These are phyloP conservation scores for Catharus ustulatus DNA, from an alignment of 2,797 vertebrate species.

Conservation along the genomic window DNA sequence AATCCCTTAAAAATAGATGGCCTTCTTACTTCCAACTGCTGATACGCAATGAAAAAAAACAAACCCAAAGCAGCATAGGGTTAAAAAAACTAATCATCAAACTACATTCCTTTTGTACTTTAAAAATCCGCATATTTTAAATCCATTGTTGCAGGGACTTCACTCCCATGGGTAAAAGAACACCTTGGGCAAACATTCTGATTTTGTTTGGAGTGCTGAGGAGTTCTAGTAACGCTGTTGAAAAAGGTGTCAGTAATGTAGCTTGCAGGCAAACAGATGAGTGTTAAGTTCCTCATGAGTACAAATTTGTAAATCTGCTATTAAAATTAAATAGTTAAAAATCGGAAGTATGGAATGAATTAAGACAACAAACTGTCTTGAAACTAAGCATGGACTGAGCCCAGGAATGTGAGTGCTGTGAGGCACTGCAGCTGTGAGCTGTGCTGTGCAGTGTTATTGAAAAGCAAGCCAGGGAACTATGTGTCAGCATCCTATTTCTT, in stretches of 20 bases:
- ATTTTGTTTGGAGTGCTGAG: not conserved
- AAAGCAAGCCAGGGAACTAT: not conserved
- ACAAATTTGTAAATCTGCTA: not conserved
- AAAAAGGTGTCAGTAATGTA: not conserved
- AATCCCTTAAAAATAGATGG: not conserved
- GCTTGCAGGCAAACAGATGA: not conserved
- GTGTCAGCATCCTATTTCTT: not conserved
- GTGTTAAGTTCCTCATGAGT: not conserved
- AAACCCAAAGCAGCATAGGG: too few relatives aligned
- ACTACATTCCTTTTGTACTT: not conserved
- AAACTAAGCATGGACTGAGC: not conserved
- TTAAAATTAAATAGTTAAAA: not conserved
- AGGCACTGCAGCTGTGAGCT: not conserved
- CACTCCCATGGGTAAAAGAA: not conserved
- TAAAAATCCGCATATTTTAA: not conserved
- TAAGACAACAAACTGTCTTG: not conserved
- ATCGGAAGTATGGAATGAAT: not conserved
- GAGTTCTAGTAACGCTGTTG: not conserved
- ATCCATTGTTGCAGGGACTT: not conserved
- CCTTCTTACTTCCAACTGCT: not conserved
- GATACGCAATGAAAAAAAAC: not conserved
- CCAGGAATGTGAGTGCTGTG: fast-evolving
- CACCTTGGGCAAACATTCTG: not conserved
- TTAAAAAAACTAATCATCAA: not conserved
- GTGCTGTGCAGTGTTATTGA: fast-evolving